Evolutionary conservation across 2,888 invertebrate genomes (phyloP).

Genomic region (Barypeithes pellucidus): DNA sequence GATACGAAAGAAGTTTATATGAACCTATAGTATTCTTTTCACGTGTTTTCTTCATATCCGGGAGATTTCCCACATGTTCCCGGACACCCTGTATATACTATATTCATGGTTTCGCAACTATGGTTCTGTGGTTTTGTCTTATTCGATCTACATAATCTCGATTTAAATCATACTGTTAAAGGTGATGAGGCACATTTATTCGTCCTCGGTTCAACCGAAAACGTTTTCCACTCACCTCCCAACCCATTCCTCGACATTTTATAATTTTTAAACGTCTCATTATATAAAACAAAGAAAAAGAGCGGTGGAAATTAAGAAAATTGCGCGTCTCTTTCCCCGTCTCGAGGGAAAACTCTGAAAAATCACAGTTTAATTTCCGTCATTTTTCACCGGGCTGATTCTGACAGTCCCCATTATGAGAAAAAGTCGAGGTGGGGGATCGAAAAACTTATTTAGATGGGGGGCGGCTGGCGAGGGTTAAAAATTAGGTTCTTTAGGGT

Average conservation of each 20-base stretch:
- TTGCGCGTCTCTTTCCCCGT: slow-evolving; percentile 35
- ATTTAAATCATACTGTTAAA: too few relatives aligned
- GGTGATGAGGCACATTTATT: too few relatives aligned
- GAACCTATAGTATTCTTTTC: too few relatives aligned
- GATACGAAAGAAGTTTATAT: too few relatives aligned
- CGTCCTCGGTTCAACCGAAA: too few relatives aligned
- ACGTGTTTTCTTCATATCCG: too few relatives aligned
- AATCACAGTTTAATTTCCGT: slow-evolving; percentile 55
- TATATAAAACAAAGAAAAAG: slow-evolving; percentile 33
- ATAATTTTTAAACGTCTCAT: slow-evolving; percentile 27
- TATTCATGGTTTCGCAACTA: too few relatives aligned
- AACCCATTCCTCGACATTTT: background rate
- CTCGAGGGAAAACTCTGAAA: slow-evolving; percentile 52
- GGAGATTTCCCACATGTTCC: too few relatives aligned
- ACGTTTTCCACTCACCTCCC: background rate
- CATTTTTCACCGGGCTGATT: slow-evolving; percentile 54
- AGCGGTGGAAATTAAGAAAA: slow-evolving; percentile 18
- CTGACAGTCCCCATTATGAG: slow-evolving; percentile 54
- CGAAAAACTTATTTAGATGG: slow-evolving; percentile 41
- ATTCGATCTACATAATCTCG: too few relatives aligned
- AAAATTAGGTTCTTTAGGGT: slow-evolving; percentile 51
- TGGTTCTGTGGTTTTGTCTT: too few relatives aligned
- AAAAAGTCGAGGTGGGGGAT: slow-evolving; percentile 42
- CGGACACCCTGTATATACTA: too few relatives aligned
- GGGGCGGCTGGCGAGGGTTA: slow-evolving; percentile 37